Percentiles rank a stretch among this genome's conserved stretches.
phyloP scores from a whole-genome alignment of 35 echinoderm and acorn worm genomes.

The Apostichopus japonicus region DNA sequence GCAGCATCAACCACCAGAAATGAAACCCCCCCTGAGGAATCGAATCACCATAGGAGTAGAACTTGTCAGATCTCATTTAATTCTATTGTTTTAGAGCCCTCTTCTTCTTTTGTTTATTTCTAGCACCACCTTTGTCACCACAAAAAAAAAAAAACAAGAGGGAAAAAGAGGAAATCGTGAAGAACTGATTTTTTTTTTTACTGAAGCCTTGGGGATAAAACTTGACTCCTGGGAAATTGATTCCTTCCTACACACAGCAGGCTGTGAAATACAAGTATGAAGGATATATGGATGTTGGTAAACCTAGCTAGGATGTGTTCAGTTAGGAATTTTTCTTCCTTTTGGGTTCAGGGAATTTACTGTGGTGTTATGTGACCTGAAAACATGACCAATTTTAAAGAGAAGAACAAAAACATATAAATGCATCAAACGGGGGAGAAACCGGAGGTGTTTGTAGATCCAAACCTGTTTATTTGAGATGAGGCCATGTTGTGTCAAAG shows the following conservation, averaged over 20 bases:
- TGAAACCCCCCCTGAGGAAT: not conserved
- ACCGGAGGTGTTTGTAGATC: no score
- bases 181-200: not conserved
- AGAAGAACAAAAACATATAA: no score
- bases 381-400: no score
- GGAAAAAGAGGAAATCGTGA: no score
- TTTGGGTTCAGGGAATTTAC: not conserved
- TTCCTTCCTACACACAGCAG: constrained; percentile 6
- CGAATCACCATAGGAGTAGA: not conserved
- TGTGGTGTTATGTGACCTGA: not conserved
- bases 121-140: not conserved
- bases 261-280: not conserved
- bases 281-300: not conserved
- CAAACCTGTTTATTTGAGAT: no score
- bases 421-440: no score
- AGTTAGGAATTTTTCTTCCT: constrained; percentile 14
- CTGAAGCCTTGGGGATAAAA: not conserved
- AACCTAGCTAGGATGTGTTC: constrained; percentile 15
- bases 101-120: not conserved
- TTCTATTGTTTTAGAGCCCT: constrained; percentile 11
- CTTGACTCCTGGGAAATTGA: not conserved
- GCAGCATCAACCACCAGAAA: not conserved
- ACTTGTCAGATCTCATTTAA: constrained; percentile 38
- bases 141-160: not conserved
- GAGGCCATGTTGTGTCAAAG: no score